A percentile compares a stretch with the other conserved stretches of the same genome.
phyloP scores from a whole-genome alignment of 2,888 invertebrate species.

The Ormyrus rosae region DNA sequence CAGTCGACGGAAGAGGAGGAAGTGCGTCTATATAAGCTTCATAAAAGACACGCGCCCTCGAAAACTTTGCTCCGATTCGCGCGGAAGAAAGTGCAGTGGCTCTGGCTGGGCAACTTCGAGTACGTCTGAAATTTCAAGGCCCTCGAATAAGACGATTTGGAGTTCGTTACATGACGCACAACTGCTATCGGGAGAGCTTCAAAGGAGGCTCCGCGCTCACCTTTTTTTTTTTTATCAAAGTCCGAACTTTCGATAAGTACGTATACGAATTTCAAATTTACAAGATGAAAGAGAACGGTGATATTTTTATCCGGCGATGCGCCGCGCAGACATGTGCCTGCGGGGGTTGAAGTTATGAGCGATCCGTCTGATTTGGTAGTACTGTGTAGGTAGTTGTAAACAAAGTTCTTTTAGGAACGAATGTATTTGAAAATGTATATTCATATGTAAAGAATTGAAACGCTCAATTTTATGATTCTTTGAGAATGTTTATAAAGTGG shows the following conservation, averaged over 20 bases:
- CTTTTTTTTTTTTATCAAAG: not conserved
- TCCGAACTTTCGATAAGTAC: conserved; percentile 43
- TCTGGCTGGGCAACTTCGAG: conserved; percentile 7
- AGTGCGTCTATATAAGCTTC: conserved; percentile 4
- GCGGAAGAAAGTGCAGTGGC: not conserved
- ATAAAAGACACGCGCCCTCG: conserved; percentile 9
- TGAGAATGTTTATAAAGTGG: too few species aligned
- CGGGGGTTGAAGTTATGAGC: conserved; percentile 20
- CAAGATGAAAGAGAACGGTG: conserved; percentile 44
- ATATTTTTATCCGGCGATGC: conserved; percentile 26
- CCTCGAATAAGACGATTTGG: conserved; percentile 44
- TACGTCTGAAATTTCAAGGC: conserved; percentile 45
- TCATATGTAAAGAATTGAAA: too few species aligned
- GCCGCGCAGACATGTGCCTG: not conserved
- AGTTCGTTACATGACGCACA: conserved; percentile 53
- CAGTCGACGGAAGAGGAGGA: too few species aligned
- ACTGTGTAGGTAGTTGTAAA: not conserved
- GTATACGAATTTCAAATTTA: conserved; percentile 49
- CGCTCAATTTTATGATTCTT: too few species aligned
- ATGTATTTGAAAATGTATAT: too few species aligned
- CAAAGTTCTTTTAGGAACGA: too few species aligned
- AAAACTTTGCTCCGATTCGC: conserved; percentile 26
- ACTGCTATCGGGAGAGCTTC: conserved; percentile 32
- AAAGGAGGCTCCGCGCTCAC: conserved; percentile 22
- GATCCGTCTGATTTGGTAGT: conserved; percentile 5